Evolutionary conservation across 2,113 vertebrate species (phyloP), one percentile per base, ranked within the genome.

Genomic region (Petromus typicus): DNA sequence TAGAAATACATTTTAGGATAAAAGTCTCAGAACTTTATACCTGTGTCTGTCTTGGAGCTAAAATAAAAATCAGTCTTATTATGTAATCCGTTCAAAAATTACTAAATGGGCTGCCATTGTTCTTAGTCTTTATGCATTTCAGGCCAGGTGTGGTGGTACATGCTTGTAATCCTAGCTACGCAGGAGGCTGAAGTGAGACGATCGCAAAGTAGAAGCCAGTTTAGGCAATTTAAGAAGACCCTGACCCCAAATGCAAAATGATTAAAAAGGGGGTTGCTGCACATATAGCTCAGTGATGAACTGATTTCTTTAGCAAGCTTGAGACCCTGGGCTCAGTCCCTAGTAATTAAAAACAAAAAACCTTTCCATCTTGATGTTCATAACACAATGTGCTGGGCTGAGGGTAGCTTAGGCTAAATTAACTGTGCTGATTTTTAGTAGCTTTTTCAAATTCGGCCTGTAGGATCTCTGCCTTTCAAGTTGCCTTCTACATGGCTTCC

Each of bases 1-100:
- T 94, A 40, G 84, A 89, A 78, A 40, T 51, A 13, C 30, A 18
- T 94, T 90, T 95, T 75, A 94, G 27, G n/a, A 75, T 91, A 71
- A 85, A 86, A 94, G 67, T 63, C 34, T 84, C 22, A 48, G 71
- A 88, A 48, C 37, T 54, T 57, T 84, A n/a, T 69, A 80, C 3
- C 48, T 63, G n/a, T 79, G 9, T 82, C 34, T 66, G 12, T 91
- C 54, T 90, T 56, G 79, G 79, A 92, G 23, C 54, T 81, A 86
- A 90, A 83, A 90, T 87, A 75, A 93, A 89, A 79, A 75, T 82
- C 14, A 25, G 27, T 57, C 17, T n/a, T 64, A 1, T 13, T n/a
- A 4, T 54, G 32, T 84, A 32, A 37, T 23, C 25, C 67, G 14
- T 84, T 95, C 16, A 61, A 61, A 92, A 86, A 56, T 63, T 88